A percentile compares a stretch with the other conserved stretches of the same genome.
Conservation (phyloP, 2,888 invertebrate genomes). For the Latrodectus elegans region DNA sequence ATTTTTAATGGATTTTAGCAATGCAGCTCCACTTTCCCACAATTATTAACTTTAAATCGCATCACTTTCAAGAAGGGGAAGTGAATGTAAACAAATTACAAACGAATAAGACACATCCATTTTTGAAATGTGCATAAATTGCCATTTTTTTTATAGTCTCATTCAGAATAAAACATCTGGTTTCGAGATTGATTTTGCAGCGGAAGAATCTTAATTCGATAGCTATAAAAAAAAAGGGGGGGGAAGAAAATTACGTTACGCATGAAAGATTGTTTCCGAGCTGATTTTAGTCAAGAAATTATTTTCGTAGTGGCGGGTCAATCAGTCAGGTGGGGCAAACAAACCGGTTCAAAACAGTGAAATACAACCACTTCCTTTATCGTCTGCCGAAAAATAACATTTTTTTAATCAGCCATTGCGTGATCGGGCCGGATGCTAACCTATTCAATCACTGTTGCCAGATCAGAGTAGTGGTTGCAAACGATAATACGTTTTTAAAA, state of each 20-base stretch:
- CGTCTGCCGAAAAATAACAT: constrained; percentile 27
- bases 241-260: constrained; percentile 24
- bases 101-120: too few relatives aligned
- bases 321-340: constrained; percentile 43
- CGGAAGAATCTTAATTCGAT: constrained; percentile 1
- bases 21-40: too few relatives aligned
- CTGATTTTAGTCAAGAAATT: constrained; percentile 35
- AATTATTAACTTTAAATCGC: too few relatives aligned
- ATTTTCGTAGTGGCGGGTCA: constrained; percentile 53
- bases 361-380: constrained; percentile 50
- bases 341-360: constrained; percentile 38
- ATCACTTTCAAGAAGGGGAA: too few relatives aligned
- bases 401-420: constrained; percentile 5
- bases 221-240: background rate
- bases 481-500: background rate
- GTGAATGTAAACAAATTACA: too few relatives aligned
- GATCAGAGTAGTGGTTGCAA: background rate
- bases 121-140: too few relatives aligned
- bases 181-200: background rate
- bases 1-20: too few relatives aligned
- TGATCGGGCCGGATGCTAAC: constrained; percentile 7
- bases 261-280: constrained; percentile 37
- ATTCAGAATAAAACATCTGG: too few relatives aligned
- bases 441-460: background rate
- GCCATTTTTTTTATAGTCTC: too few relatives aligned